Percentiles rank a stretch among this genome's conserved stretches.
These are phyloP conservation scores for Lepus townsendii DNA, from an alignment of 2,797 vertebrate genomes.

Conservation along the genomic window DNA sequence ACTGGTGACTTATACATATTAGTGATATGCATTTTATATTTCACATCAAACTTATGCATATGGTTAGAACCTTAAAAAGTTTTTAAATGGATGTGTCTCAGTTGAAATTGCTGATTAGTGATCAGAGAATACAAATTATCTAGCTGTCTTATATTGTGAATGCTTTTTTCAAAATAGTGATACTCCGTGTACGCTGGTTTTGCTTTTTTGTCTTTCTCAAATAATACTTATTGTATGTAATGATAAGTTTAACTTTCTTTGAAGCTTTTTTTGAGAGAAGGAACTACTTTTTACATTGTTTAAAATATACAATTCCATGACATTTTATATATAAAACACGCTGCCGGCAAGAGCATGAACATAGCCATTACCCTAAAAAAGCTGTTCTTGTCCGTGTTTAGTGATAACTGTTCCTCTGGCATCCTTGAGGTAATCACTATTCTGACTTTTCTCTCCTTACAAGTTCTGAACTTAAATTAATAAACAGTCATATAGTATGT, in stretches of 20 bases:
- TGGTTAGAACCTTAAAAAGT: neutral
- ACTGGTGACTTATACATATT: neutral
- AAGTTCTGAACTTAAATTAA: neutral
- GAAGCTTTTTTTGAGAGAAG: neutral
- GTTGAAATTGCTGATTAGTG: constrained; percentile 8
- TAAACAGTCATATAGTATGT: neutral
- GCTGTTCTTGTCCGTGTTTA: neutral
- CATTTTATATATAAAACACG: constrained; percentile 24
- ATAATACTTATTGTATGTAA: constrained; percentile 2
- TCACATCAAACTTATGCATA: constrained; percentile 26
- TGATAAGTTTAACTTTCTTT: constrained; percentile 1
- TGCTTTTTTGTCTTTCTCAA: constrained; percentile 4
- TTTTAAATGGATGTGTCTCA: neutral
- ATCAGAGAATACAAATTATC: constrained; percentile 32
- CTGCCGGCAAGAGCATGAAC: neutral
- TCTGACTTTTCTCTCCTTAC: neutral
- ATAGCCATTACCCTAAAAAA: neutral
- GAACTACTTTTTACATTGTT: neutral
- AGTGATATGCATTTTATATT: neutral
- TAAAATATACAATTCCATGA: neutral
- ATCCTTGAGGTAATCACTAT: neutral
- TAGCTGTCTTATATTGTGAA: constrained; percentile 36
- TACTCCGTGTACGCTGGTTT: neutral
- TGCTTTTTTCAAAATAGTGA: neutral
- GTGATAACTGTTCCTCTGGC: neutral